Conservation (phyloP, 2,888 invertebrate genomes). For the Taenaris catops region DNA sequence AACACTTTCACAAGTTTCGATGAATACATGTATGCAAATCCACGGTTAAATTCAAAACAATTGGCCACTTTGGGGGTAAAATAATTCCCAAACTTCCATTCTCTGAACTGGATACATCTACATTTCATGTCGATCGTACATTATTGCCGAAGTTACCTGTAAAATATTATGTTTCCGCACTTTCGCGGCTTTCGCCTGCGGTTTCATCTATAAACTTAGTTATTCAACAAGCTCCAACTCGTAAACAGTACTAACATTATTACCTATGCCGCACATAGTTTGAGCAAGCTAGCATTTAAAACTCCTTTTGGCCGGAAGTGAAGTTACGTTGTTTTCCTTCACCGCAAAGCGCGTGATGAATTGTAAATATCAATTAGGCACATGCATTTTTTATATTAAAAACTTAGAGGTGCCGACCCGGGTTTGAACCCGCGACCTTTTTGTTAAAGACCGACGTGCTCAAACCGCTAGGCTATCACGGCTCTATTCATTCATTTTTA, state of each 20-base stretch:
- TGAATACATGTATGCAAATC: too few species aligned
- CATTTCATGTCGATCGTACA: slow-evolving; percentile 12
- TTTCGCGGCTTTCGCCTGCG: slow-evolving; percentile 26
- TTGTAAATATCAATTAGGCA: too few species aligned
- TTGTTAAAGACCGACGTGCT: too few species aligned
- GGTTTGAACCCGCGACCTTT: too few species aligned
- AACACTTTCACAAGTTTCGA: too few species aligned
- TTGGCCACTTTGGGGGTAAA: background rate
- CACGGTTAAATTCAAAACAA: background rate
- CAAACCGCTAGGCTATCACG: too few species aligned
- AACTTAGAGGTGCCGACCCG: too few species aligned
- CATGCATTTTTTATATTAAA: too few species aligned
- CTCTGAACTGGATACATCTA: slow-evolving; percentile 8
- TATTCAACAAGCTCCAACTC: slow-evolving; percentile 31
- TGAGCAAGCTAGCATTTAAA: slow-evolving; percentile 28
- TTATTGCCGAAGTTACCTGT: slow-evolving; percentile 21
- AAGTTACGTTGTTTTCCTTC: too few species aligned
- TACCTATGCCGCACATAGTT: slow-evolving; percentile 35
- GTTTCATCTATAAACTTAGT: slow-evolving; percentile 33
- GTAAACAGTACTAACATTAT: slow-evolving; percentile 34
- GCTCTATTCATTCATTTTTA: too few species aligned
- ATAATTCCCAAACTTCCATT: slow-evolving; percentile 1
- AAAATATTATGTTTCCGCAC: slow-evolving; percentile 27
- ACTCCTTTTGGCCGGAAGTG: slow-evolving; percentile 24
- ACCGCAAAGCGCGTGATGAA: too few species aligned